Evolutionary conservation across 35 echinoderm and acorn worm species (phyloP), one percentile per base, ranked within the genome.

Genomic region (Apostichopus parvimensis): DNA sequence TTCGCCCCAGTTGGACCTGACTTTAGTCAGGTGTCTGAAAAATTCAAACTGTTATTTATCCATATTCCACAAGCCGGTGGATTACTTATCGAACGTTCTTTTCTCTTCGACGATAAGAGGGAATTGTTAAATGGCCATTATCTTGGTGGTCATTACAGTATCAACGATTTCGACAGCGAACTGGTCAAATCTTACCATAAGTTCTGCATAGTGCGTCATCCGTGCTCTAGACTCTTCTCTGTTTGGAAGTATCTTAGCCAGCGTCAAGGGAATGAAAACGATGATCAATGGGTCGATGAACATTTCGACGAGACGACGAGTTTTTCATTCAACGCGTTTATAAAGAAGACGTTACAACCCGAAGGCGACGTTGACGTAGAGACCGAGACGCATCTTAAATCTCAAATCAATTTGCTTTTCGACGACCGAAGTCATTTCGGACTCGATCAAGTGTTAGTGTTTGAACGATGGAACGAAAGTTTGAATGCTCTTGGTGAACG

Each of bases 21-120:
- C 11, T 68, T 68, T 68, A 68, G 64, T 68, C 64, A 68, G 9
- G 18, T 18, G 18, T 68, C 64, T 68, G 18, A 9, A 11, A 68
- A 68, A 68, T 14, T 45, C 34, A 66, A 73, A 34, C 57, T 88
- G 6, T 62, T 88, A 6, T 88, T 88, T n/a, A 71, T 88, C 13
- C 86, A 88, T 62, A 65, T 88, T 10, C 86, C 86, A 8, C 70
- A 88, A 18, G 24, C 86, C 18, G 86, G 86, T 26, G 86, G 86
- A 45, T 14, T 6, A 1, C 70, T 18, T 26, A 88, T 88, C 14
- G 86, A 88, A 54, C 8, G 18, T 8, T 88, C 86, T 2, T 71
- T 73, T 52, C 86, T 88, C 3, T 88, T 88, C 45, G 18, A 68
- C 13, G 62, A 88, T 71, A 22, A 87, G 17, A 45, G 79, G 15